A percentile compares a stretch with the other conserved stretches of the same genome.
Evolutionary conservation across 1,140 invertebrate species (phyloP).

Genomic region (Heliothis subflexa): DNA sequence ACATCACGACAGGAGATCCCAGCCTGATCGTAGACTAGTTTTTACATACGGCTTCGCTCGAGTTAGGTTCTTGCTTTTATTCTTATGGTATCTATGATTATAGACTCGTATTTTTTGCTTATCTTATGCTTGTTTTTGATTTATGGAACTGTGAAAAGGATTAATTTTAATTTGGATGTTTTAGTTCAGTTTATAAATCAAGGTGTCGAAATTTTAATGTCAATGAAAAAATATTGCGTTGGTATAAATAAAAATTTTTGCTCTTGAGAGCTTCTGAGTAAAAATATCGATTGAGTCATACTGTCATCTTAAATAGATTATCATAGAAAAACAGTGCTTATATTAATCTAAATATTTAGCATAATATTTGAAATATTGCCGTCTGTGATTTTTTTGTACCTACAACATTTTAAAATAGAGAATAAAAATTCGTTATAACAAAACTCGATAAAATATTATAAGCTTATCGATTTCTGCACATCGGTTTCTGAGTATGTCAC

Average conservation of each 20-base stretch:
- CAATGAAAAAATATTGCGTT: neutral
- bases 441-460: neutral
- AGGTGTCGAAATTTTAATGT: neutral
- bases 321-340: too few relatives aligned
- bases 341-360: too few relatives aligned
- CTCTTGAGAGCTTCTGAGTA: too few relatives aligned
- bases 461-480: neutral
- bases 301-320: too few relatives aligned
- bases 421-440: too few relatives aligned
- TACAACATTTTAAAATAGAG: too few relatives aligned
- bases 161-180: slow-evolving; percentile 43
- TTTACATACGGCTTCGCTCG: slow-evolving; percentile 49
- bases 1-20: slow-evolving; percentile 50
- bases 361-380: too few relatives aligned
- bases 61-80: slow-evolving; percentile 32
- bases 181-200: slow-evolving; percentile 23
- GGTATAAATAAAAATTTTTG: slow-evolving; percentile 22
- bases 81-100: slow-evolving; percentile 32
- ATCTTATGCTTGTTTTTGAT: slow-evolving; percentile 18
- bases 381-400: too few relatives aligned
- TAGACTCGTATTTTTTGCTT: slow-evolving; percentile 6
- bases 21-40: slow-evolving; percentile 59
- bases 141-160: slow-evolving; percentile 33
- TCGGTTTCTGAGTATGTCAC: neutral
- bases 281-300: too few relatives aligned